Evolutionary conservation across 2,888 invertebrate species (phyloP).

Genomic region (Andrena praecox): DNA sequence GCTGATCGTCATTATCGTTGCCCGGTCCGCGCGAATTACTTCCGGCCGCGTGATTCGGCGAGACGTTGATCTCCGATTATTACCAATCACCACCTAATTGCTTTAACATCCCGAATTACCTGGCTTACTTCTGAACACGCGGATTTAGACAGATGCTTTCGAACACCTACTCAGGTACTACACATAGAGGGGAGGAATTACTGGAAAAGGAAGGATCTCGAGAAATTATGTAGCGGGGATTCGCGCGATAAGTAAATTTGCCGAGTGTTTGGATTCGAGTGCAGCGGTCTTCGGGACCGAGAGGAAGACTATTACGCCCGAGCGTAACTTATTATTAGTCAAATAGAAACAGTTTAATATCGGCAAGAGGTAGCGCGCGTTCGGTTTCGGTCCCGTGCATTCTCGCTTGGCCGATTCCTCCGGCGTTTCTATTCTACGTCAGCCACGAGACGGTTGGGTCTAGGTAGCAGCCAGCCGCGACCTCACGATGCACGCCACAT

Average conservation of each 20-base stretch:
- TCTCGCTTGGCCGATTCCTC: constrained; percentile 57
- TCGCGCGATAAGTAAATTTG: no score
- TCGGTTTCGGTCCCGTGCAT: constrained; percentile 40
- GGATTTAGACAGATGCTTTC: neutral
- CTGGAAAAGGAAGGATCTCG: no score
- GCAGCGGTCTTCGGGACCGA: neutral
- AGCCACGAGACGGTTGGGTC: constrained; percentile 49
- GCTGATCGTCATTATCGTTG: constrained; percentile 37
- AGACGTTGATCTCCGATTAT: constrained; percentile 41
- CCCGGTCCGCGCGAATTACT: constrained; percentile 47
- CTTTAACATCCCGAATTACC: constrained; percentile 32
- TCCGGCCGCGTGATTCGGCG: constrained; percentile 50
- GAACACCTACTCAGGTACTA: no score
- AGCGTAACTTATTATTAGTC: neutral
- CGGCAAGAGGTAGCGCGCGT: neutral
- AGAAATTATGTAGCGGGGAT: no score
- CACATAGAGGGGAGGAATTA: no score
- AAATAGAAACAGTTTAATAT: constrained; percentile 50
- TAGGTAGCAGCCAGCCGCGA: constrained; percentile 67
- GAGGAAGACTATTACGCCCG: neutral
- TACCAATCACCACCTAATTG: constrained; percentile 57
- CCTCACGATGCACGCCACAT: constrained; percentile 73
- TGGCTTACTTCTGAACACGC: constrained; percentile 3
- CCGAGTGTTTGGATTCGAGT: neutral
- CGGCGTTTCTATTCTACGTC: constrained; percentile 52